These are phyloP conservation scores for Rhingia campestris DNA, from an alignment of 2,888 invertebrate genomes.

Conservation along the genomic window DNA sequence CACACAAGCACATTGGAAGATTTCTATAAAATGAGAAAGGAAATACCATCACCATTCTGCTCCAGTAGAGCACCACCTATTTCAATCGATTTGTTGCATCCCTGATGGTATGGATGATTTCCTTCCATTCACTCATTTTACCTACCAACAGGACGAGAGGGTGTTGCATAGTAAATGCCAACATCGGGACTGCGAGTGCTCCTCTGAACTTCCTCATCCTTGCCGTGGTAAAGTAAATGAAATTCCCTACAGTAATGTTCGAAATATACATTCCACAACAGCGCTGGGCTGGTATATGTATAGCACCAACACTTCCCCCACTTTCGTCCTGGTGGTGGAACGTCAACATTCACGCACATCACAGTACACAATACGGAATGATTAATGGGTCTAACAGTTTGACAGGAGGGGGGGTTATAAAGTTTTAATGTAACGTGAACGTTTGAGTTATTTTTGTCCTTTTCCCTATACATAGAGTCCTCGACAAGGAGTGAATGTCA, in stretches of 20 bases:
- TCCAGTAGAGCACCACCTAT: background rate
- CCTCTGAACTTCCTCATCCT: conserved; percentile 25
- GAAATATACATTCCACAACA: conserved; percentile 49
- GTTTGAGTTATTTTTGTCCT: conserved; percentile 27
- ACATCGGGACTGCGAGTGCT: conserved; percentile 33
- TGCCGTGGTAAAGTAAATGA: conserved; percentile 46
- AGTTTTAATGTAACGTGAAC: conserved; percentile 48
- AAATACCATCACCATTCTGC: background rate
- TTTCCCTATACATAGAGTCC: conserved; percentile 10
- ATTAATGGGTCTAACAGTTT: conserved; percentile 65
- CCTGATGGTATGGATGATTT: conserved; percentile 42
- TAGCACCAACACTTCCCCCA: background rate
- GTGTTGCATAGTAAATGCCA: conserved; percentile 35
- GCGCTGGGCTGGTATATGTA: background rate
- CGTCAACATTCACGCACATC: conserved; percentile 62
- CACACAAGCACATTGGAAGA: background rate
- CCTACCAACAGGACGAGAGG: conserved; percentile 12
- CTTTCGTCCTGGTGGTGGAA: conserved; percentile 13
- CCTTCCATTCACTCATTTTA: conserved; percentile 32
- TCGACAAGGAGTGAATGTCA: conserved; percentile 35
- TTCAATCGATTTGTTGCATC: conserved; percentile 63
- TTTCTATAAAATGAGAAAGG: background rate
- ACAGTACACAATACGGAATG: conserved; percentile 55
- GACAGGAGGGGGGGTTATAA: conserved; percentile 49
- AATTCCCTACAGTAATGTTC: conserved; percentile 63